Conservation (phyloP, 2,113 vertebrate species). For the Lampris megalopsis region DNA sequence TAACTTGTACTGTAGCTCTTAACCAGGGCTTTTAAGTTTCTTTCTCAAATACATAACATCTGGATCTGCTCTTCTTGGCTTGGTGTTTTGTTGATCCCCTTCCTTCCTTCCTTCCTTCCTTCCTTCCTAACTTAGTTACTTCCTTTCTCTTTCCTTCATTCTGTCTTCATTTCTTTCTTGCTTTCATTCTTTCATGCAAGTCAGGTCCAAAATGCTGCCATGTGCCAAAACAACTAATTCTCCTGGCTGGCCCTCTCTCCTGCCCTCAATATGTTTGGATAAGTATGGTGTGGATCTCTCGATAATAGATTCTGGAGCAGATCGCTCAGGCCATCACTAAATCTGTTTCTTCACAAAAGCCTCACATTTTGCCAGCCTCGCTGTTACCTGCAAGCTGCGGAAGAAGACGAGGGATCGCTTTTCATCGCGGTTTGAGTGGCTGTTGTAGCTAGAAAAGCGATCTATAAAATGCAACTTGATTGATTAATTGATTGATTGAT, state of each 20-base stretch:
- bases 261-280: conserved; percentile 51
- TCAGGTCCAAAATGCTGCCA: conserved; percentile 8
- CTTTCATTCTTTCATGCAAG: too few relatives aligned
- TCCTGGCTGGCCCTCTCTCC: neutral
- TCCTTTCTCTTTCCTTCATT: neutral
- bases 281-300: conserved; percentile 24
- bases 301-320: conserved; percentile 59
- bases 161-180: conserved; percentile 1
- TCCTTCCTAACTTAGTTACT: neutral
- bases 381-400: neutral
- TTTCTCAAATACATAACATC: neutral
- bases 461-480: too few relatives aligned
- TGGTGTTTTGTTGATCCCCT: neutral
- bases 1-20: neutral
- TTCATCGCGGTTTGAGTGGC: too few relatives aligned
- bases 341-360: neutral
- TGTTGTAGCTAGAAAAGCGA: too few relatives aligned
- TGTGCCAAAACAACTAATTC: conserved; percentile 15
- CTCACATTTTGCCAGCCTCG: conserved; percentile 12
- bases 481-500: too few relatives aligned
- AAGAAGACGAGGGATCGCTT: neutral
- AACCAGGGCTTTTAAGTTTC: neutral
- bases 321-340: conserved; percentile 38
- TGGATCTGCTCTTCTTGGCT: neutral
- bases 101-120: neutral